Conservation (phyloP, 2,888 invertebrate genomes). For the Caenorhabditis becei region DNA sequence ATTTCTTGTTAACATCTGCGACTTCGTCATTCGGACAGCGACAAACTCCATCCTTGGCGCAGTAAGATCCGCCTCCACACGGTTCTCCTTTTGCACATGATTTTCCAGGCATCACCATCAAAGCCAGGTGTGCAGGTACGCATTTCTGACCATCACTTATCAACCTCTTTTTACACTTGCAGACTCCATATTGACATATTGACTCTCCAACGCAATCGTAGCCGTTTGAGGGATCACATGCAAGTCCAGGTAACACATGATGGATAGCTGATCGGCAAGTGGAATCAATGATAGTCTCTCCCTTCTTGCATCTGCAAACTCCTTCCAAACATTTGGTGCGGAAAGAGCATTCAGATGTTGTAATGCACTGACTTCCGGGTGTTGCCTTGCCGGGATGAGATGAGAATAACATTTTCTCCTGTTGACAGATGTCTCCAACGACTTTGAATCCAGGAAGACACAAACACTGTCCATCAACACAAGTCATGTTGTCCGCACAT, state of each 20-base stretch:
- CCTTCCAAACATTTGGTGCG: constrained; percentile 78
- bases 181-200: constrained; percentile 72
- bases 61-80: constrained; percentile 72
- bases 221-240: constrained; percentile 77
- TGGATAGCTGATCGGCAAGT: constrained; percentile 75
- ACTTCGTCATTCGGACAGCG: constrained; percentile 69
- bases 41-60: constrained; percentile 70
- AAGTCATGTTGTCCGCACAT: constrained; percentile 72
- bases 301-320: constrained; percentile 77
- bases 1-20: constrained; percentile 74
- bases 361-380: constrained; percentile 74
- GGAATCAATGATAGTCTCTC: constrained; percentile 77
- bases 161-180: constrained; percentile 74
- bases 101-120: constrained; percentile 72
- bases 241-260: constrained; percentile 72
- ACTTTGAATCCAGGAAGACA: constrained; percentile 40
- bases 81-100: constrained; percentile 70
- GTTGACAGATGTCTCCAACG: constrained; percentile 14
- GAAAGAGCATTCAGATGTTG: constrained; percentile 75
- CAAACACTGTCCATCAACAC: constrained; percentile 49
- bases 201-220: constrained; percentile 78
- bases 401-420: constrained; percentile 26
- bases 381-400: constrained; percentile 44
- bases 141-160: constrained; percentile 76
- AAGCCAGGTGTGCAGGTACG: constrained; percentile 64